Percentiles rank a stretch among this genome's conserved stretches.
These are phyloP conservation scores for Strigamia maritima DNA, from an alignment of 2,888 invertebrate genomes.

Conservation along the genomic window DNA sequence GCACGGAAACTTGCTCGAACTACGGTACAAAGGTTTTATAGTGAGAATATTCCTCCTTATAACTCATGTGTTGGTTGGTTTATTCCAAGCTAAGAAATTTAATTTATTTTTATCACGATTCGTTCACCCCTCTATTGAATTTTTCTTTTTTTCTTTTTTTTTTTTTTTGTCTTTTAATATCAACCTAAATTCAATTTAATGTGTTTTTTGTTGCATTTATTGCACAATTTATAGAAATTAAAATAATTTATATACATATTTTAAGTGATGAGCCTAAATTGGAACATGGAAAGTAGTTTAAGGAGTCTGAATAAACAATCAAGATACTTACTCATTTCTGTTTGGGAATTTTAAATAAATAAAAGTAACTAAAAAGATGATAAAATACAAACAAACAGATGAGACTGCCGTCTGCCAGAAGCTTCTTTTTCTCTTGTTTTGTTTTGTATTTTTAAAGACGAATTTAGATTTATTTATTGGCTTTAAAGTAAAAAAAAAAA, in stretches of 20 bases:
- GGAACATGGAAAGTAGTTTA: no score
- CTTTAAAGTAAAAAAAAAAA: background rate
- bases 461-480: no score
- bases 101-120: background rate
- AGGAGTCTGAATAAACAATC: no score
- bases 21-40: background rate
- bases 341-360: no score
- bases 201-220: background rate
- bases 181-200: background rate
- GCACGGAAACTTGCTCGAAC: background rate
- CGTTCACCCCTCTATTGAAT: background rate
- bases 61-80: background rate
- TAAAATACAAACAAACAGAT: no score
- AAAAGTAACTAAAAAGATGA: no score
- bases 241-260: background rate
- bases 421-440: no score
- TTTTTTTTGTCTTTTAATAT: background rate
- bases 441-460: no score
- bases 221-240: background rate
- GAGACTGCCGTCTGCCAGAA: no score
- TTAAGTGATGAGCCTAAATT: background rate
- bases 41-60: background rate
- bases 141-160: background rate
- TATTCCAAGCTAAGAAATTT: background rate
- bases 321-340: no score